phyloP scores from a whole-genome alignment of 2,888 invertebrate species.

The Hirudinaria manillensis region DNA sequence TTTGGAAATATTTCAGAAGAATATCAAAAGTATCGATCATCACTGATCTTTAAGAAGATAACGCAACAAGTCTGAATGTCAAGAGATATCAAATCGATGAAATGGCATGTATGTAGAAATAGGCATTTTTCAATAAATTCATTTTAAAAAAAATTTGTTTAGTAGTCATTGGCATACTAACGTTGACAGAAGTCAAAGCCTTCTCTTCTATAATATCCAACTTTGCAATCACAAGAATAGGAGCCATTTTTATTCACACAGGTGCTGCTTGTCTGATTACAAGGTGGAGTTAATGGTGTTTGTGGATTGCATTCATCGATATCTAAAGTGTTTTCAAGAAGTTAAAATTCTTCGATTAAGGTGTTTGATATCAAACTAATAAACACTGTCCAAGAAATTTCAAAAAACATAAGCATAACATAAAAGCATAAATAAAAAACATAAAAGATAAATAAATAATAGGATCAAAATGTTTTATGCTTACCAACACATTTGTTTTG shows the following conservation, averaged over 20 bases:
- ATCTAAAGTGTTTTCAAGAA: conserved; percentile 12
- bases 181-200: conserved; percentile 1
- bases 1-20: no score
- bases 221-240: conserved; percentile 27
- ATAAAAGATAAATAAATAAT: not conserved
- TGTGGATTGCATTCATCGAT: conserved; percentile 26
- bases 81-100: no score
- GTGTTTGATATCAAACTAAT: no score
- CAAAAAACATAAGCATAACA: no score
- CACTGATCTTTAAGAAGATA: not conserved
- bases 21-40: not conserved
- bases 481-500: not conserved
- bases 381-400: no score
- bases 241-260: conserved; percentile 25
- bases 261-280: not conserved
- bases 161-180: not conserved
- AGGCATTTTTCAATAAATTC: no score
- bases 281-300: not conserved
- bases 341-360: no score
- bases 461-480: no score
- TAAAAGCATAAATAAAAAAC: no score
- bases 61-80: no score
- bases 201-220: conserved; percentile 14
- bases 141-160: not conserved
- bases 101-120: no score